Evolutionary conservation across 37 sponge, comb jelly and placozoan genomes (phyloP), one percentile per base, ranked within the genome.

Genomic region (Aplysina aerophoba): DNA sequence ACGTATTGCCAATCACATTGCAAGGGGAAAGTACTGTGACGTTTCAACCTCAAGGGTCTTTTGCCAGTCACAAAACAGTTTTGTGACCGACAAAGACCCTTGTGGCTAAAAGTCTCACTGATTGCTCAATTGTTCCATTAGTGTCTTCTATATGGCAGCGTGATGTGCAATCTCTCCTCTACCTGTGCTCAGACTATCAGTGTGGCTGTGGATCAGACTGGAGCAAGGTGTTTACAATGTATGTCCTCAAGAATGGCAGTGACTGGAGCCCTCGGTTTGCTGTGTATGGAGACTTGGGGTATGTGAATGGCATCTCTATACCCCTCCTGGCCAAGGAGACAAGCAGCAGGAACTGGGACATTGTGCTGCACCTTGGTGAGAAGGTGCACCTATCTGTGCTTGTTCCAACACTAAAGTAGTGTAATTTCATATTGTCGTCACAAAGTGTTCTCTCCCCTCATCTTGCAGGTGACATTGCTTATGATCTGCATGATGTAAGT

Each of bases 251-350:
- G 21, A 44, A 82, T 24, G 83, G 66, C 38, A 34, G 67, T 24
- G n/a, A 84, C 36, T 84, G 85, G 85, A 59, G 59, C 35, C 85
- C 85, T 12, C 79, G 55, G 34, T 74, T 85, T 39, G 80, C 59
- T 24, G 30, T 85, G 12, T 85, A 61, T 85, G 86, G 86, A 38
- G 86, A 85, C 28, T 24, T 85, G 79, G 86, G 86, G 4, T 73
- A 57, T 30, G 15, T 33, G 38, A 57, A 55, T 78, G 66, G 64
- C 3, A 34, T 4, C 2, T 56, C 55, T 14, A n/a, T 85, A 14
- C 62, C 79, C 14, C 44, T 24, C 19, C 28, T 85, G 77, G 77
- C 20, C 33, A 77, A 77, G 0, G 79, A 85, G 55, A 40, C 61
- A 37, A 62, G 3, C 22, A 36, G 19, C 38, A 65, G 83, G 6